Evolutionary conservation across 2,797 vertebrate genomes (phyloP).

Genomic region (Phyllotis vaccarum): DNA sequence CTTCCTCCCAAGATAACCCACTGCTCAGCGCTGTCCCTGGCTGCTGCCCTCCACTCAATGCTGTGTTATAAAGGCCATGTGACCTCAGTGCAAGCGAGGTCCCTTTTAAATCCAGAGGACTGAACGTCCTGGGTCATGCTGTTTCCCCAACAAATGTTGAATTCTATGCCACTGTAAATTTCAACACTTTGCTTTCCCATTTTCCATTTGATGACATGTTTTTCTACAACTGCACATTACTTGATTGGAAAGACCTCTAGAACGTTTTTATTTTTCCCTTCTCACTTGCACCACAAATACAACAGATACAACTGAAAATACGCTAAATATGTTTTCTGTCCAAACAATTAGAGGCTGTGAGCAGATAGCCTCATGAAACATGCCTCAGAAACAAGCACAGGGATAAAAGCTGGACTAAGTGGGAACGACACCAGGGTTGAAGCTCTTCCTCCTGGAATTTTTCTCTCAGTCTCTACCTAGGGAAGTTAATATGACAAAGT

Average conservation of each 20-base stretch:
- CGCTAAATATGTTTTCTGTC: constrained; percentile 45
- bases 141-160: neutral
- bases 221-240: neutral
- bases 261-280: constrained; percentile 47
- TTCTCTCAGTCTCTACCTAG: neutral
- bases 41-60: neutral
- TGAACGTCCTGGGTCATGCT: neutral
- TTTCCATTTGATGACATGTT: constrained; percentile 3
- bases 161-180: constrained; percentile 13
- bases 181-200: neutral
- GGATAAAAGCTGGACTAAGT: neutral
- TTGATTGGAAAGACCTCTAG: constrained; percentile 40
- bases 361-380: neutral
- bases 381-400: neutral
- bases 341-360: constrained; percentile 14
- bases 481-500: neutral
- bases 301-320: constrained; percentile 48
- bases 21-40: neutral
- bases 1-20: neutral
- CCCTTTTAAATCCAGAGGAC: neutral
- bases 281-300: neutral
- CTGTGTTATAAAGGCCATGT: neutral
- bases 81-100: neutral
- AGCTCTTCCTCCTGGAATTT: constrained; percentile 19
- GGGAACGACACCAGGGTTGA: neutral